phyloP scores from a whole-genome alignment of 2,888 invertebrate species.

The Melikaiella ostensackeni region DNA sequence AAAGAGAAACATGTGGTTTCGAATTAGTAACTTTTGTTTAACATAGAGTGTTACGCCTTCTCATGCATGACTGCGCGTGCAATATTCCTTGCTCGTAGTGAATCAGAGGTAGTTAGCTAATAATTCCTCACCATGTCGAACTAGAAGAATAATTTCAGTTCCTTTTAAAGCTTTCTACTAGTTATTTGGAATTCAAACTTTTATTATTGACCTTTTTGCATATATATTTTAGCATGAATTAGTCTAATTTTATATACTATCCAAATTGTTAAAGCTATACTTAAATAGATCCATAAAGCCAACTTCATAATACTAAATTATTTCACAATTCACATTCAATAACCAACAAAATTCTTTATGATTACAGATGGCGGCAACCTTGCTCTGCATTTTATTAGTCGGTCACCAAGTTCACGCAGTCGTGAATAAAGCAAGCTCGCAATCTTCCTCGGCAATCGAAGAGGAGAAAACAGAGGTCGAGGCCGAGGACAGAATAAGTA shows the following conservation, averaged over 20 bases:
- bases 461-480: slow-evolving; percentile 59
- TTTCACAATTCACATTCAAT: neutral
- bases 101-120: slow-evolving; percentile 6
- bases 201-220: neutral
- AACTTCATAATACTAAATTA: neutral
- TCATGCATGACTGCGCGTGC: slow-evolving; percentile 4
- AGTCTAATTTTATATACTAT: neutral
- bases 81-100: neutral
- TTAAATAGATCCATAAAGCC: too few relatives aligned
- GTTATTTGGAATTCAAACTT: neutral
- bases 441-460: slow-evolving; percentile 55
- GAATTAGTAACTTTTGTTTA: slow-evolving; percentile 23
- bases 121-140: neutral
- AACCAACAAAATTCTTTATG: slow-evolving; percentile 47
- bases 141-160: neutral
- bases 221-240: neutral
- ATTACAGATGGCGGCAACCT: slow-evolving; percentile 68
- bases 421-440: slow-evolving; percentile 65
- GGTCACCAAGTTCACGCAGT: slow-evolving; percentile 65
- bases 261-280: neutral
- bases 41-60: slow-evolving; percentile 14
- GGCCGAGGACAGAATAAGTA: slow-evolving; percentile 72
- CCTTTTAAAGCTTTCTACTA: neutral
- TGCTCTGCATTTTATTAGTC: slow-evolving; percentile 65
- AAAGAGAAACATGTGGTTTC: slow-evolving; percentile 8